These are phyloP conservation scores for Bostrychus sinensis DNA, from an alignment of 2,113 vertebrate genomes.

Conservation along the genomic window DNA sequence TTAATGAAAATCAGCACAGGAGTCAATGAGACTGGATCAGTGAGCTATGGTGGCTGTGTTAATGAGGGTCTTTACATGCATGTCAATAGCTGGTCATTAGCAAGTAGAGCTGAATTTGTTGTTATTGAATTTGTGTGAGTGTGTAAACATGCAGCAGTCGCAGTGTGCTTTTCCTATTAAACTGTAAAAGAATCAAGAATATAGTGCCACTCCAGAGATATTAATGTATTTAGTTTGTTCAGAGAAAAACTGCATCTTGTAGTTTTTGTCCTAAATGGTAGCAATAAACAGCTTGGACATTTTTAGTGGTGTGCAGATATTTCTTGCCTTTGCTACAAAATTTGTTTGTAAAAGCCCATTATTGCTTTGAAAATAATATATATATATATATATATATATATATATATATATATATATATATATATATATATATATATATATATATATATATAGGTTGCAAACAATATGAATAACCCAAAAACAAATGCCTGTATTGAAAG, in stretches of 20 bases:
- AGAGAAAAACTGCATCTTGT: not conserved
- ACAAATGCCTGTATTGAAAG: no score
- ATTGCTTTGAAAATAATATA: conserved; percentile 2
- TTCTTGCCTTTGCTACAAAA: not conserved
- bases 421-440: no score
- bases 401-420: no score
- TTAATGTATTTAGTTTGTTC: not conserved
- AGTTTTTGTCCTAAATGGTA: not conserved
- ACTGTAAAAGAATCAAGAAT: not conserved
- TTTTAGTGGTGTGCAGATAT: not conserved
- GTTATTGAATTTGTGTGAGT: not conserved
- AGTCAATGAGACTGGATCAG: not conserved
- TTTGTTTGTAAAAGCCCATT: not conserved
- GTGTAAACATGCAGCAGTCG: not conserved
- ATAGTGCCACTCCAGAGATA: not conserved
- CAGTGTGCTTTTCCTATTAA: conserved; percentile 6
- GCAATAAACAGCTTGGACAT: not conserved
- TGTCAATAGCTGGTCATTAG: conserved; percentile 16
- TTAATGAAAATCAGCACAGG: not conserved
- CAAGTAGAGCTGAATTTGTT: conserved; percentile 2
- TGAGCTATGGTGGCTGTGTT: not conserved
- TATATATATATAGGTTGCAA: no score
- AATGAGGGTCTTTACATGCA: conserved; percentile 20
- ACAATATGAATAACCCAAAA: no score
- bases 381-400: no score